Evolutionary conservation across 2,888 invertebrate species (phyloP), one percentile per base, ranked within the genome.

Genomic region (Drosophila picticornis): DNA sequence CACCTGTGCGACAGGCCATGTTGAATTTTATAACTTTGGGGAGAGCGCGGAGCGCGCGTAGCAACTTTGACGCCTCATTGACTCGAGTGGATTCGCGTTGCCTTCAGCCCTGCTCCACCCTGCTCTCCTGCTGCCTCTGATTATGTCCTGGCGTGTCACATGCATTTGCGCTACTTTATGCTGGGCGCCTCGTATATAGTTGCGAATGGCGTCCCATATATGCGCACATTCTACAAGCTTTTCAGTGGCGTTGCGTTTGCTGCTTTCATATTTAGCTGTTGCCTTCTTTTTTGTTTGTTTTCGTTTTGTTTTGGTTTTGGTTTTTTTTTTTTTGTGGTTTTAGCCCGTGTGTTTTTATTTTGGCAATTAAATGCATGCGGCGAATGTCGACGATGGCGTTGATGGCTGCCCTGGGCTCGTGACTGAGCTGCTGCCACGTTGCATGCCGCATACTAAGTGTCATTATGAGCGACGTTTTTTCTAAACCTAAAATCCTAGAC

Each of bases 301-400:
- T 79, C 38, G 61, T 59, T 64, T 63, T 72, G 68, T 60, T 77
- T 6, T 53, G 68, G 78, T 75, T 80, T 59, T 64, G 36, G 11
- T 72, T 68, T 78, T 77, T 77, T 75, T 48, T 34, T 65, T 65
- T 74, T 59, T 74, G 63, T 53, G 69, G 50, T 16, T 66, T 61
- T 60, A 51, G 65, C 65, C 72, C 78, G 73, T 81, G 64, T 83
- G 88, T 85, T 88, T 87, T 87, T 88, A 88, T 91, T 92, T 90
- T 91, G 91, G 90, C 91, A 92, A 91, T 91, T 91, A 91, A 91
- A 90, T 91, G 91, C 91, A 91, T 90, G 90, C 91, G 92, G 92
- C 83, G 90, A 79, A 80, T 83, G 91, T 84, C 85, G 91, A 77
- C 83, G 80, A 81, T 84, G 84, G 83, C 88, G 90, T 88, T 77